These are phyloP conservation scores for Lycaena phlaeas DNA, from an alignment of 2,888 invertebrate species.

Conservation along the genomic window DNA sequence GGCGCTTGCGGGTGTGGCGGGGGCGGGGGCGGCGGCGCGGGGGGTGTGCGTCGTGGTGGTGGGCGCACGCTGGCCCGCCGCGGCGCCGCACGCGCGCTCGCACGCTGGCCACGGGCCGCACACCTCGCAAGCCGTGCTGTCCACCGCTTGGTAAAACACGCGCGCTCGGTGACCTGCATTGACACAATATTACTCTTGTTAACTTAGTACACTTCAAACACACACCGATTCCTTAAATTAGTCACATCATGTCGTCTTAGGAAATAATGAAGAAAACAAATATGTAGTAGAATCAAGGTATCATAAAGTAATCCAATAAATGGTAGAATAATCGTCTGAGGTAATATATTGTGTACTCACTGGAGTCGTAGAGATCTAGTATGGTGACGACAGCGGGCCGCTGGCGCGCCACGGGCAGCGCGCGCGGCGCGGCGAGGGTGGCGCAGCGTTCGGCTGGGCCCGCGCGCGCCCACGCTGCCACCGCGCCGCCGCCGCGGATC, in stretches of 20 bases:
- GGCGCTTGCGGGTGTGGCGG: too few relatives aligned
- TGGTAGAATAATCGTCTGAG: too few relatives aligned
- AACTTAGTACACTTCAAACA: too few relatives aligned
- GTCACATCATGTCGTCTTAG: too few relatives aligned
- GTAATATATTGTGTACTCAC: too few relatives aligned
- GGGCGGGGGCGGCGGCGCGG: conserved; percentile 14
- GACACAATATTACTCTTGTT: conserved; percentile 19
- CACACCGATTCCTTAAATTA: too few relatives aligned
- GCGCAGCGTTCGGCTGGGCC: conserved; percentile 80
- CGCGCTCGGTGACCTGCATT: conserved; percentile 87
- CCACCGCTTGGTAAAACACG: conserved; percentile 83
- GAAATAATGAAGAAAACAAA: too few relatives aligned
- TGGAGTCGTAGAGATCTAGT: conserved; percentile 93
- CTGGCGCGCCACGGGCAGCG: conserved; percentile 88
- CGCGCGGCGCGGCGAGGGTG: conserved; percentile 86
- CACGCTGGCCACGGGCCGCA: conserved; percentile 76
- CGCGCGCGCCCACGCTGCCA: conserved; percentile 58
- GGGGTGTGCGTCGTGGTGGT: conserved; percentile 15
- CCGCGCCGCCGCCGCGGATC: conserved; percentile 37
- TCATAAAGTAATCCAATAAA: too few relatives aligned
- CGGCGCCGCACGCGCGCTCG: conserved; percentile 48
- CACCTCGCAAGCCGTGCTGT: conserved; percentile 84
- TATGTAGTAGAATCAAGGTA: too few relatives aligned
- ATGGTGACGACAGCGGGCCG: conserved; percentile 89
- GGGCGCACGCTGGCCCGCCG: conserved; percentile 31